Percentiles rank a stretch among this genome's conserved stretches.
phyloP scores from a whole-genome alignment of 2,888 invertebrate species.

The Noctuana brunneofusca region DNA sequence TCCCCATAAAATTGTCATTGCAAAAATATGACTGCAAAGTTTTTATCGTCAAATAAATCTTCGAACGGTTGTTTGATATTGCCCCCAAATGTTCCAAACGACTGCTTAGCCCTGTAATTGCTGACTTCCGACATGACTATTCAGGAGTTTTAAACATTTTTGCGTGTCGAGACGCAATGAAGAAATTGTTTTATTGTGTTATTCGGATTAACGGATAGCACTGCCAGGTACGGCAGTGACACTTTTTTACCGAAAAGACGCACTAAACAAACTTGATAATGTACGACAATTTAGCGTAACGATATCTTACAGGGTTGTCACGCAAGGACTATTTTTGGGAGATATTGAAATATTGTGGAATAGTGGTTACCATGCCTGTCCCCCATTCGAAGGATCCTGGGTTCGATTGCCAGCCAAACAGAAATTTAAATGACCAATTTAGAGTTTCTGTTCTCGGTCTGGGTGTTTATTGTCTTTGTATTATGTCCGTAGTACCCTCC shows the following conservation, averaged over 20 bases:
- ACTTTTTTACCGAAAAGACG: constrained; percentile 41
- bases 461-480: too few species aligned
- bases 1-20: constrained; percentile 31
- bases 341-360: constrained; percentile 2
- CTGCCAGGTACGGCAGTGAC: constrained; percentile 56
- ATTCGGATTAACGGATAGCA: constrained; percentile 41
- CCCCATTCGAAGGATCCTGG: too few species aligned
- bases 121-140: constrained; percentile 31
- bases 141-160: constrained; percentile 30
- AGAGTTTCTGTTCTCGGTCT: too few species aligned
- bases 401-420: too few species aligned
- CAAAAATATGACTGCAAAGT: constrained; percentile 32
- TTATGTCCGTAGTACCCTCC: too few species aligned
- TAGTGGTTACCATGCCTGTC: too few species aligned
- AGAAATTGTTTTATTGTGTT: constrained; percentile 32
- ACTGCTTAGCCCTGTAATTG: constrained; percentile 34
- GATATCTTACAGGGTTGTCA: constrained; percentile 9
- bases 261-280: constrained; percentile 33
- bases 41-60: constrained; percentile 32
- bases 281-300: constrained; percentile 28
- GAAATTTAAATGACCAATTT: too few species aligned
- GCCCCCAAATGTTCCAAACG: constrained; percentile 34
- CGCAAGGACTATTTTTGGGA: constrained; percentile 8
- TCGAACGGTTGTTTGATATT: constrained; percentile 29
- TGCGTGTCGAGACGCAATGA: constrained; percentile 26